Evolutionary conservation across 2,797 vertebrate species (phyloP), one percentile per base, ranked within the genome.

Genomic region (Hydrocynus forskahlii): DNA sequence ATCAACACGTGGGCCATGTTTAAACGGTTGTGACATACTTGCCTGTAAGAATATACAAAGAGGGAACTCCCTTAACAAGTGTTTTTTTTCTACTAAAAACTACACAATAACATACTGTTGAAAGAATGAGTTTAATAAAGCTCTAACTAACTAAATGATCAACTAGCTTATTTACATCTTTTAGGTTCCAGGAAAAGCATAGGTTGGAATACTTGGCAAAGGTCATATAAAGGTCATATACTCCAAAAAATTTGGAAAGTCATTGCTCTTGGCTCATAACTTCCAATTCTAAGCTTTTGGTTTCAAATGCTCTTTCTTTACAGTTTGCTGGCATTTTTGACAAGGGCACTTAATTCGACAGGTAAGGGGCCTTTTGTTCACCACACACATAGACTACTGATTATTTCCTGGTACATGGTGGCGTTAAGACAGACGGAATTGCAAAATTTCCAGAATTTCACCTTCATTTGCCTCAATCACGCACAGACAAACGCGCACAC

Each of bases 1-100:
- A 70, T 43, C 48, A 78, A 75, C 78, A 86, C 38, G 79, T 70
- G 69, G 76, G 69, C 55, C 67, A 73, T 77, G 78, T 85, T 79
- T 68, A 59, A 85, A 81, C 76, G 62, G 81, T 78, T 77, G 73
- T 75, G 77, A 84, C 84, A 87, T 76, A 80, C 78, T 75, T 63
- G 16, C 38, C 13, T 55, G 45, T 29, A 69, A 48, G 17, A 40
- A 72, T 75, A 80, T 62, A 64, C 48, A 73, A 55, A 60, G 45
- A 84, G 77, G 81, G 81, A 87, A 86, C 84, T 87, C 82, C 76
- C 79, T 86, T 88, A 87, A 90, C 82, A 80, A 79, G 0, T 76
- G 78, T 60, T 86, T 90, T 91, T 90, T 86, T 92, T 88, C 48
- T 13, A 52, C 68, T 52, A 4, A 50, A 12, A 13, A 12, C 69